phyloP scores from a whole-genome alignment of 2,113 vertebrate genomes.

The Pelmatolapia mariae region DNA sequence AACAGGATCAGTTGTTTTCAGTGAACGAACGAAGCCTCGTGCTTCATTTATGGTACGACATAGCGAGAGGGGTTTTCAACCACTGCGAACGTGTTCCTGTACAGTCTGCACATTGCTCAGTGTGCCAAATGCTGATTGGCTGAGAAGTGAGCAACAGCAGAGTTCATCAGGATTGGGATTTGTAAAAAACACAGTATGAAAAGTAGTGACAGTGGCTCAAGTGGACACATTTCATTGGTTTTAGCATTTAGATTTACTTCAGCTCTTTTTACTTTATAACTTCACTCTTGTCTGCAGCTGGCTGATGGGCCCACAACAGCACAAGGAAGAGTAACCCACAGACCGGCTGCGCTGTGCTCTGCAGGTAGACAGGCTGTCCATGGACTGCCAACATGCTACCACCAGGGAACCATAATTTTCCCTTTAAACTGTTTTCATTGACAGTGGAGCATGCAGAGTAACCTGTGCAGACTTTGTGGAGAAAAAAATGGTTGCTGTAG shows the following conservation, averaged over 20 bases:
- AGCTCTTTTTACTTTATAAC: neutral
- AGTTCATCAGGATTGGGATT: too few species aligned
- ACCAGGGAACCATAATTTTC: neutral
- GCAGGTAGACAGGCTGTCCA: neutral
- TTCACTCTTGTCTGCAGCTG: neutral
- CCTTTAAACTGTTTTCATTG: neutral
- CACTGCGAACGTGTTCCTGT: neutral
- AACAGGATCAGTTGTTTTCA: neutral
- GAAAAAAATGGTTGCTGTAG: neutral
- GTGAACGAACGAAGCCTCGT: neutral
- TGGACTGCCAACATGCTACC: neutral
- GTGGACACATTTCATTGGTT: neutral
- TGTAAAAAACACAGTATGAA: neutral
- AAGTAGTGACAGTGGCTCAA: neutral
- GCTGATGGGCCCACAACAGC: neutral
- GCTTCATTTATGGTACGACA: neutral
- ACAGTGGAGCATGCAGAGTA: neutral
- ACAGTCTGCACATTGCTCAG: neutral
- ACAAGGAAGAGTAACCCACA: neutral
- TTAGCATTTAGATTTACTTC: neutral
- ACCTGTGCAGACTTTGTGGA: neutral
- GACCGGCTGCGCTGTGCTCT: neutral
- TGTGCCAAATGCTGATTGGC: neutral
- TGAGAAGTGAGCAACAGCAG: neutral
- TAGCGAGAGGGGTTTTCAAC: neutral